These are phyloP conservation scores for Pristis pectinata DNA, from an alignment of 2,797 vertebrate genomes.

Conservation along the genomic window DNA sequence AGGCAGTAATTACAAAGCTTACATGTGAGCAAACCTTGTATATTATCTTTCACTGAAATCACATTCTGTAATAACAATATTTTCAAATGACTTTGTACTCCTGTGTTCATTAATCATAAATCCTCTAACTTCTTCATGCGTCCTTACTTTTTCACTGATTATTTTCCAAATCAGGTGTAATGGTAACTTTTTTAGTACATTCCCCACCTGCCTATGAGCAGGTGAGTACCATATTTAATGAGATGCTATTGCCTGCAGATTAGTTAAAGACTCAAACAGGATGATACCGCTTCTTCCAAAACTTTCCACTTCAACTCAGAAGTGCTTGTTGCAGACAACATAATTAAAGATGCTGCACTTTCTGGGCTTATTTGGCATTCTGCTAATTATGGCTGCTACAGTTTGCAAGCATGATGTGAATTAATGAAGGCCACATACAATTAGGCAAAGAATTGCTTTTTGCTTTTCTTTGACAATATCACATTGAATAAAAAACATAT, in stretches of 20 bases:
- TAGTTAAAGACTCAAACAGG: neutral
- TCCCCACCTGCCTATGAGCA: neutral
- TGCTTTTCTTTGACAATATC: neutral
- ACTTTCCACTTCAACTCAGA: neutral
- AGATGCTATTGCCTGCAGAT: neutral
- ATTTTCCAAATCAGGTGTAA: neutral
- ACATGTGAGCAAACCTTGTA: slow-evolving; percentile 75
- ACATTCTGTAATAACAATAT: neutral
- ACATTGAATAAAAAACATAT: neutral
- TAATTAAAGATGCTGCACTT: neutral
- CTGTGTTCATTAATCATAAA: neutral
- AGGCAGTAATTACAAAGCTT: slow-evolving; percentile 91
- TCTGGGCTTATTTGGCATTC: neutral
- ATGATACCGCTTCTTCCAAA: neutral
- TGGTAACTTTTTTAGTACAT: neutral
- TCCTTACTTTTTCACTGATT: neutral
- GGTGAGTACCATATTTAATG: neutral
- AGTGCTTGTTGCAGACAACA: neutral
- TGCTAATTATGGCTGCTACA: neutral
- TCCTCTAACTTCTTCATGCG: neutral
- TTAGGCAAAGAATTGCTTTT: neutral
- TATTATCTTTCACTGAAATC: neutral
- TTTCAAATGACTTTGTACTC: neutral
- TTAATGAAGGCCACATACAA: neutral
- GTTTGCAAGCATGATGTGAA: neutral